Conservation (phyloP, 1,140 invertebrate species). For the Calycopis cecrops region DNA sequence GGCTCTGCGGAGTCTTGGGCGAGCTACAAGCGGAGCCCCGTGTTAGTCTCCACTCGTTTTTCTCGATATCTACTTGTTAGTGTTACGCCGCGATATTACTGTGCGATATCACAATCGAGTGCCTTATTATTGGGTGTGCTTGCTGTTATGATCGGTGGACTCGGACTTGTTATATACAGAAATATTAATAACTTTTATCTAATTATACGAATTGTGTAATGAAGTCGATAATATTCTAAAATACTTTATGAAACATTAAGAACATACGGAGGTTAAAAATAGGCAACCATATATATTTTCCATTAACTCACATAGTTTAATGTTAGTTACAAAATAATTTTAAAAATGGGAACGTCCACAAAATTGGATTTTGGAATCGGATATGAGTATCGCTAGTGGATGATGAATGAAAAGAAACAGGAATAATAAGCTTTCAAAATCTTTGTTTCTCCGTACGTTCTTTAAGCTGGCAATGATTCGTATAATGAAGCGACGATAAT, state of each 20-base stretch:
- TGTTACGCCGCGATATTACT: not conserved
- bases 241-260: too few relatives aligned
- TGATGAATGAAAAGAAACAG: too few relatives aligned
- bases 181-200: not conserved
- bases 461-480: conserved; percentile 24
- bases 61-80: not conserved
- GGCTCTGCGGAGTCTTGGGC: conserved; percentile 78
- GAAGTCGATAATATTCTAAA: too few relatives aligned
- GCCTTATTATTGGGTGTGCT: conserved; percentile 7
- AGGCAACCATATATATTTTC: too few relatives aligned
- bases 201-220: not conserved
- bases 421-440: not conserved
- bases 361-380: too few relatives aligned
- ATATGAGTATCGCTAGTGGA: too few relatives aligned
- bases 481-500: conserved; percentile 43
- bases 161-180: conserved; percentile 3
- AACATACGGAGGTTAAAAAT: too few relatives aligned
- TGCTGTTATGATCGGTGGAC: conserved; percentile 10
- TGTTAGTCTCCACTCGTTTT: conserved; percentile 33
- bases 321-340: too few relatives aligned
- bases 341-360: too few relatives aligned
- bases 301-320: too few relatives aligned
- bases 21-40: conserved; percentile 75
- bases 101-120: not conserved
- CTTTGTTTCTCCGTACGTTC: conserved; percentile 25